Base-by-base conservation (phyloP, 2,888 invertebrate species). In the Emesis castigata region DNA sequence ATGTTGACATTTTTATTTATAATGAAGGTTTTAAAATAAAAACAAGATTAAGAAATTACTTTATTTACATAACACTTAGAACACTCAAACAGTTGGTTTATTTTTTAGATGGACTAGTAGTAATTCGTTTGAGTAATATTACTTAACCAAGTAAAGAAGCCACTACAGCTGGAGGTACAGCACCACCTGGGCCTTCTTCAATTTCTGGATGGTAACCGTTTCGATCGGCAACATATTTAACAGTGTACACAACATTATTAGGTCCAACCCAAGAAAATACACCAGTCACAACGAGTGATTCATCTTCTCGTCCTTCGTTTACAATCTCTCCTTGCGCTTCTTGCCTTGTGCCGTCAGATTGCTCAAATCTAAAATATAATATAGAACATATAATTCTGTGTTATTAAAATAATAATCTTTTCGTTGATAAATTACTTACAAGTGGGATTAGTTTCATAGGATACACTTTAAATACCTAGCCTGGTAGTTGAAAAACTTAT, bases 211-310 rank as follows among this genome's bases (percentile, higher is more conserved):
- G 87, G 88, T 86, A 92, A 0, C 92, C 92, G 9, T 90, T 86
- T 5, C 90, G 88, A 64, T 95, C 96, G 69, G 95, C 95, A 11
- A 91, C 85, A 89, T 96, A 96, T 70, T 88, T 96, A 73, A 97
- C 96, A 6, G 91, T 91, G 89, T 96, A 96, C 9, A 90, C 92
- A 53, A 92, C 86, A 18, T 89, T 90, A 26, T 96, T 94, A 14
- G 94, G 94, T 7, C 91, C 96, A 2, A 94, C 85, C 90, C 93
- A 96, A n/a, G 94, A 91, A 91, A 88, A 96, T 22, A 89, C 89
- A 16, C 96, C 96, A 11, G 82, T 88, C 3, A 96, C 95, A 0
- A 89, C 89, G 61, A 96, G 84, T 16, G 91, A 90, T 84, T 96
- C 95, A 29, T 95, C 89, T 68, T 96, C 95, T 4, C 90, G 84